A percentile compares a stretch with the other conserved stretches of the same genome.
phyloP scores from a whole-genome alignment of 2,888 invertebrate species.

The Oscheius onirici region DNA sequence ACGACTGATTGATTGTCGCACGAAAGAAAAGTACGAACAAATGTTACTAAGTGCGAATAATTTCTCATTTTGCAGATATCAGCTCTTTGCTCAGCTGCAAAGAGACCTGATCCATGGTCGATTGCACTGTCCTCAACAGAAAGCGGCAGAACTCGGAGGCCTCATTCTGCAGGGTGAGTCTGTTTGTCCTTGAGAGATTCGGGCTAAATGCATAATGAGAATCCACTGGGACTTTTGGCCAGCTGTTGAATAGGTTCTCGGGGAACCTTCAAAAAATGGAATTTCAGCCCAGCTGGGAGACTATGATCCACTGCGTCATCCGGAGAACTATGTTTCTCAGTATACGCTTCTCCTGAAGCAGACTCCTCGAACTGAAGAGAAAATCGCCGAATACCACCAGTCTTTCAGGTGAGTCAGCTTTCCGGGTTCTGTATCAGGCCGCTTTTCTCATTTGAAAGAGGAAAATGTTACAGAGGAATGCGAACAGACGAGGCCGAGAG shows the following conservation, averaged over 20 bases:
- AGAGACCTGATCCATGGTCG: constrained; percentile 93
- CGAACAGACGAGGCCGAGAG: constrained; percentile 87
- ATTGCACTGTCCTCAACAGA: constrained; percentile 83
- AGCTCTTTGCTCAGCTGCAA: constrained; percentile 90
- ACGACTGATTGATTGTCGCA: neutral
- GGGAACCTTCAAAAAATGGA: neutral
- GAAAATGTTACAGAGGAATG: constrained; percentile 78
- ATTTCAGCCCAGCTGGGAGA: constrained; percentile 90
- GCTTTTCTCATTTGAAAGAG: neutral
- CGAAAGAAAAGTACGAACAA: constrained; percentile 7
- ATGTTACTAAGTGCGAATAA: neutral
- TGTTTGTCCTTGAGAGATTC: neutral
- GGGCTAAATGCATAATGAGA: neutral
- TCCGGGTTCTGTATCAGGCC: too few relatives aligned
- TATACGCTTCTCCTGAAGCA: constrained; percentile 91
- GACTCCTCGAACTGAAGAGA: constrained; percentile 88
- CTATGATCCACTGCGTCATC: constrained; percentile 85
- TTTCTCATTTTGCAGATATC: constrained; percentile 78
- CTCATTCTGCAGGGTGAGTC: constrained; percentile 62
- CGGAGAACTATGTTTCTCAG: constrained; percentile 86
- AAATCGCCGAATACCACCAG: constrained; percentile 90
- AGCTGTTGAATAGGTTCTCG: neutral
- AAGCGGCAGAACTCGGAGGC: constrained; percentile 61
- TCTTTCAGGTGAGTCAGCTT: constrained; percentile 77
- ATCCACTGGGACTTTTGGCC: neutral